phyloP scores from a whole-genome alignment of 2,888 invertebrate species.

The Drosophila putrida region DNA sequence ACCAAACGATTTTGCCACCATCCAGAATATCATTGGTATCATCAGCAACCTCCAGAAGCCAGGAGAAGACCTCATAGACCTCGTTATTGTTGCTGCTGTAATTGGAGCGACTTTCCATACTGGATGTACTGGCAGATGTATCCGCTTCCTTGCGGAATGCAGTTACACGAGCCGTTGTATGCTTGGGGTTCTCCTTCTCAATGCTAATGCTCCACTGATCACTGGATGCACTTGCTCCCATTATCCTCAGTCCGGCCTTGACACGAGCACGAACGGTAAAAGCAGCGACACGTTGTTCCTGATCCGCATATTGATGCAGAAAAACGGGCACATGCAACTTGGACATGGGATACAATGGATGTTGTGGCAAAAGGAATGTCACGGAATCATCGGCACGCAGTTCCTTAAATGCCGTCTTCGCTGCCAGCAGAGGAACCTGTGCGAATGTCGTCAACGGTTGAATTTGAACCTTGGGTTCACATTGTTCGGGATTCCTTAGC shows the following conservation, averaged over 20 bases:
- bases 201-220: constrained; percentile 95
- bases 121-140: constrained; percentile 50
- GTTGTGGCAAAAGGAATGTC: constrained; percentile 94
- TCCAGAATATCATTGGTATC: constrained; percentile 92
- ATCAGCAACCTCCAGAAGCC: constrained; percentile 95
- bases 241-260: constrained; percentile 93
- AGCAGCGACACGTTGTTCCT: constrained; percentile 90
- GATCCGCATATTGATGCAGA: constrained; percentile 89
- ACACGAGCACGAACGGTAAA: constrained; percentile 96
- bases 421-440: constrained; percentile 90
- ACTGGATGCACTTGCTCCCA: constrained; percentile 92
- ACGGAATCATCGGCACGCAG: constrained; percentile 93
- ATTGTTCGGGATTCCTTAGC: constrained; percentile 88
- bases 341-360: constrained; percentile 95
- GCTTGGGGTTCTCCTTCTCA: constrained; percentile 92
- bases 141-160: constrained; percentile 89
- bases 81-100: constrained; percentile 49
- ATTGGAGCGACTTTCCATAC: constrained; percentile 49
- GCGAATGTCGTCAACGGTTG: constrained; percentile 89
- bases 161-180: constrained; percentile 95
- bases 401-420: constrained; percentile 93
- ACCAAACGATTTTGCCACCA: constrained; percentile 95
- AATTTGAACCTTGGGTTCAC: constrained; percentile 91
- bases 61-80: constrained; percentile 94
- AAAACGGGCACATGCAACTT: constrained; percentile 96